Conservation (phyloP, 2,888 invertebrate species). For the Ochropleura leucogaster region DNA sequence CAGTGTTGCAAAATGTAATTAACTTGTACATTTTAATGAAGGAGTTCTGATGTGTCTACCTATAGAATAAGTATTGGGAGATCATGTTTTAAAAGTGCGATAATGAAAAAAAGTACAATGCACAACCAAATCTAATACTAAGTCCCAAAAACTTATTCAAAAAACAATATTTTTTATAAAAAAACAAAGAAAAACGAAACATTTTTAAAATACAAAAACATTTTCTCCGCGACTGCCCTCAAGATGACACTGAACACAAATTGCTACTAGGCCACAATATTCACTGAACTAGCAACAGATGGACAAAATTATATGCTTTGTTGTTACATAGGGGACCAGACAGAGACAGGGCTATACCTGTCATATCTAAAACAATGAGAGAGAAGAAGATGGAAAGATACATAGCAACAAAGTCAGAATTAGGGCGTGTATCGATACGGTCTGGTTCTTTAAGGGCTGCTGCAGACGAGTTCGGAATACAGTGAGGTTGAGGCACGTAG, state of each 20-base stretch:
- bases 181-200: neutral
- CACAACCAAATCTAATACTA: no score
- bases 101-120: no score
- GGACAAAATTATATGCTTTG: slow-evolving; percentile 68
- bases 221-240: slow-evolving; percentile 54
- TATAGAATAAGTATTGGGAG: no score
- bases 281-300: slow-evolving; percentile 75
- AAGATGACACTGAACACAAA: slow-evolving; percentile 75
- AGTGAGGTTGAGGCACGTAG: no score
- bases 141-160: no score
- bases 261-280: slow-evolving; percentile 73
- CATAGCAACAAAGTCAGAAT: slow-evolving; percentile 26
- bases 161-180: no score
- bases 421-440: slow-evolving; percentile 54
- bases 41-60: no score
- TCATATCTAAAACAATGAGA: neutral
- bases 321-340: slow-evolving; percentile 65
- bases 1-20: neutral
- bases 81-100: no score
- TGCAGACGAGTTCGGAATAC: neutral
- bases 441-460: slow-evolving; percentile 43
- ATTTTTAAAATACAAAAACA: neutral
- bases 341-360: slow-evolving; percentile 15
- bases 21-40: no score
- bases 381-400: slow-evolving; percentile 36